Evolutionary conservation across 1,140 invertebrate genomes (phyloP).

Genomic region (Caenorhabditis latens): DNA sequence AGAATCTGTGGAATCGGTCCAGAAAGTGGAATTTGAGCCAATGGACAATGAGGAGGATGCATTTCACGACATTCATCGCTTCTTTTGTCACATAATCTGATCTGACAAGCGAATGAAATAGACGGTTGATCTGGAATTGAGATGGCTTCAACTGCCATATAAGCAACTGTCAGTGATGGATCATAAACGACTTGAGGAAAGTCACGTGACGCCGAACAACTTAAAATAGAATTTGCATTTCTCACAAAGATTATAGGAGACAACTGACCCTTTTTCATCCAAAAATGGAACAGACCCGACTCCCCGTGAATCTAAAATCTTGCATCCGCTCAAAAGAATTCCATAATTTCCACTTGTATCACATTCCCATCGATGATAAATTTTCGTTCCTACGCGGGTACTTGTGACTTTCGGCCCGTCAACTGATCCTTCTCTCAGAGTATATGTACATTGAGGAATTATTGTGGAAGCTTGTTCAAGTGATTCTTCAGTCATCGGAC

Average conservation of each 20-base stretch:
- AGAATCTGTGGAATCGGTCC: slow-evolving; percentile 6
- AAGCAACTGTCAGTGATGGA: slow-evolving; percentile 1
- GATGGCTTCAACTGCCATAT: slow-evolving; percentile 44
- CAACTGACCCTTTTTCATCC: slow-evolving; percentile 32
- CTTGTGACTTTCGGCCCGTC: slow-evolving; percentile 69
- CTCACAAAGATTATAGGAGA: background rate
- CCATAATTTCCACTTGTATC: slow-evolving; percentile 65
- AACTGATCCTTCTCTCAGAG: slow-evolving; percentile 68
- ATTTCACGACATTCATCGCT: slow-evolving; percentile 36
- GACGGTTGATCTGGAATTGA: slow-evolving; percentile 36
- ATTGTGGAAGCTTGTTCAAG: slow-evolving; percentile 65
- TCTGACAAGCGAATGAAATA: slow-evolving; percentile 40
- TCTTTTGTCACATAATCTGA: slow-evolving; percentile 39
- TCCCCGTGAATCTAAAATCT: slow-evolving; percentile 7
- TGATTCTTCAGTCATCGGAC: slow-evolving; percentile 62
- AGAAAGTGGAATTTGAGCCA: background rate
- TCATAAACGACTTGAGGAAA: slow-evolving; percentile 33
- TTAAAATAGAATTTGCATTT: background rate
- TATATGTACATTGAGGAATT: slow-evolving; percentile 70
- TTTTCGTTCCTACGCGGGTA: slow-evolving; percentile 69
- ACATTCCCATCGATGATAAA: slow-evolving; percentile 74
- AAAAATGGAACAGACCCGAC: background rate
- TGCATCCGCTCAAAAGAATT: slow-evolving; percentile 31
- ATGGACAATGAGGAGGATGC: slow-evolving; percentile 9
- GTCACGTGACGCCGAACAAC: slow-evolving; percentile 29